phyloP scores from a whole-genome alignment of 2,888 invertebrate genomes.

The Opisthograptis luteolata region DNA sequence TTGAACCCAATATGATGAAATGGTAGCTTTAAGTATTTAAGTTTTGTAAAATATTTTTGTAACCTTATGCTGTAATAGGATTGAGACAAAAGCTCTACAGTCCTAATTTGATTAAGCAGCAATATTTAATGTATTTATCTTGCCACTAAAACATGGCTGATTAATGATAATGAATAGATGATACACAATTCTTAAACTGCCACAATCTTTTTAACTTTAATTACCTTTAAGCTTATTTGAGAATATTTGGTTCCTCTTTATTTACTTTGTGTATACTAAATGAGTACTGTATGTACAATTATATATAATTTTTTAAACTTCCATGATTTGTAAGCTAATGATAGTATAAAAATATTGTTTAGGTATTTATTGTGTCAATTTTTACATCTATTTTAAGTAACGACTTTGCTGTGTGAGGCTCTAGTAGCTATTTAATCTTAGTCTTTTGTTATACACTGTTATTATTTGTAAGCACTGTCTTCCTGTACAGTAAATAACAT shows the following conservation, averaged over 20 bases:
- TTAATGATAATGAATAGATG: not conserved
- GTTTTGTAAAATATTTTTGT: slow-evolving; percentile 38
- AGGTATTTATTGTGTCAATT: slow-evolving; percentile 40
- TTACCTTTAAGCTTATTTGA: not conserved
- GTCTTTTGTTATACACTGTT: slow-evolving; percentile 6
- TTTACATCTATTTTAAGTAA: slow-evolving; percentile 24
- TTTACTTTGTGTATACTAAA: slow-evolving; percentile 11
- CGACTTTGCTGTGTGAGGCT: slow-evolving; percentile 10
- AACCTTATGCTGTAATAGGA: slow-evolving; percentile 17
- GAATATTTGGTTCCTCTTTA: slow-evolving; percentile 13
- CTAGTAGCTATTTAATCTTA: slow-evolving; percentile 17
- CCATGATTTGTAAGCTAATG: slow-evolving; percentile 25
- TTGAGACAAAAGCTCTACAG: slow-evolving; percentile 6
- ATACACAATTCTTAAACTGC: not conserved
- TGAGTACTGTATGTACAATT: slow-evolving; percentile 8
- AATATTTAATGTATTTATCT: not conserved
- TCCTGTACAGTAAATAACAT: slow-evolving; percentile 8
- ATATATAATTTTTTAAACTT: slow-evolving; percentile 9
- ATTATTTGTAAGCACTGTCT: slow-evolving; percentile 9
- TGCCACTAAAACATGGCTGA: slow-evolving; percentile 9
- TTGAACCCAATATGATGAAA: slow-evolving; percentile 10
- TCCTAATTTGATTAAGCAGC: not conserved
- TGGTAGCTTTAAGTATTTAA: slow-evolving; percentile 27
- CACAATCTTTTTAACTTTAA: not conserved
- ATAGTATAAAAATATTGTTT: slow-evolving; percentile 25